Base-by-base conservation (phyloP, 2,888 invertebrate species). In the Agrenia bidenticulata region DNA sequence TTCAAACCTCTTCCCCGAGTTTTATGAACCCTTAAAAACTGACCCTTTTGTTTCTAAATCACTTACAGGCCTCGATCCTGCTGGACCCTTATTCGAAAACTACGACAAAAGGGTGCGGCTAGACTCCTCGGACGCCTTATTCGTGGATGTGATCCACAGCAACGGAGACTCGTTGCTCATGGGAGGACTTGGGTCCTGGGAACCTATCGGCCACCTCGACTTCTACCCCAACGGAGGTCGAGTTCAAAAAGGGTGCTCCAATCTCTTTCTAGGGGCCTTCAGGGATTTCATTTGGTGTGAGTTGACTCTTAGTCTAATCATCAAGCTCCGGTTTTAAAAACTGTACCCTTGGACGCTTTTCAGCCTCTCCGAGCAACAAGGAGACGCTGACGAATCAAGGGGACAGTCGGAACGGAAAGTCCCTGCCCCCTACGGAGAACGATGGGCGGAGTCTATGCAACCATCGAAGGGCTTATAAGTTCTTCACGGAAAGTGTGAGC, bases 401-500 rank as follows among this genome's bases (percentile, higher is more conserved):
- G n/a, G 19, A 50, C 50, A 42, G 24, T 23, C 42, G 58, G 45
- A 58, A 58, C 17, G 58, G 58, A 2, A 58, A 58, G 19, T 58
- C 58, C 2, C 23, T 58, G 24, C 39, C 82, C 64, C 72, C 77
- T 63, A 89, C 90, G 76, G 88, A 91, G 78, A 82, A 88, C 23
- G 93, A 93, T 79, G 93, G 92, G 2, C 85, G 92, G 51, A 92
- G 92, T 42, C 81, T 94, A 69, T 96, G 96, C 81, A 95, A 95
- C 80, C 96, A 96, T 80, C 84, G 94, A 1, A 84, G 95, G 42
- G 94, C 95, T 0, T 94, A 94, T 82, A 92, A 93, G 78, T 90
- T 94, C 80, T 96, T 94, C 81, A 94, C 94, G 1, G 94, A 96
- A 80, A 94, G 94, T 0, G 90, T 96, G 27, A 92, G 90, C 21